Evolutionary conservation across 1,140 invertebrate species (phyloP), one percentile per base, ranked within the genome.

Genomic region (Diachasma alloeum): DNA sequence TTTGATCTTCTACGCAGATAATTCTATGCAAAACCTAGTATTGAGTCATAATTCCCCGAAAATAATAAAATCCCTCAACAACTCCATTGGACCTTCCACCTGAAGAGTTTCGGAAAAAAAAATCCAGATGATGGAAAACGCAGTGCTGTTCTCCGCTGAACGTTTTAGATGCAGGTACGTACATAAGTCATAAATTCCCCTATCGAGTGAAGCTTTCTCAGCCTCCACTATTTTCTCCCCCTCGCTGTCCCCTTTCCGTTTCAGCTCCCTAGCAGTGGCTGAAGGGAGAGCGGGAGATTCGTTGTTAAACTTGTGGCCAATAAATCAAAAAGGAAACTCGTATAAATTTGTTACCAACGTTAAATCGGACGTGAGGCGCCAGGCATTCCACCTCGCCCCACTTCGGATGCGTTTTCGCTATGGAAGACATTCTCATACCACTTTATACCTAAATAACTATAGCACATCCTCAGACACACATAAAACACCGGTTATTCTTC

Each of bases 161-260:
- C 59, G 67, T 46, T 76, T 76, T 68, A 56, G 42, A 71, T 76
- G 74, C 74, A 76, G 74, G 74, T 76, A 71, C 74, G 53, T 76
- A 76, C 78, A 67, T 66, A 79, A 22, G 80, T 79, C 81, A 81
- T 87, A 87, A 87, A 88, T 89, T 83, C 84, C 81, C 78, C 77
- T 78, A 75, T 66, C 48, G 53, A 75, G 78, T 80, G 82, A 80
- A 81, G 79, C 82, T 82, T 86, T 76, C 79, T 81, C 78, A 72
- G 80, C 80, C 83, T 79, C 81, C 79, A 82, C 83, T 83, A 84
- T 83, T 77, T 79, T 78, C 81, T 66, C 79, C 82, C 39, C 44
- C 36, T 39, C 2, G 37, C 37, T 78, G 81, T 66, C 79, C 82
- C 39, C 44, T 17, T 39, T 11, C 59, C 37, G 46, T 31, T 31